Evolutionary conservation across 2,888 invertebrate genomes (phyloP).

Genomic region (Watsonalla cultraria): DNA sequence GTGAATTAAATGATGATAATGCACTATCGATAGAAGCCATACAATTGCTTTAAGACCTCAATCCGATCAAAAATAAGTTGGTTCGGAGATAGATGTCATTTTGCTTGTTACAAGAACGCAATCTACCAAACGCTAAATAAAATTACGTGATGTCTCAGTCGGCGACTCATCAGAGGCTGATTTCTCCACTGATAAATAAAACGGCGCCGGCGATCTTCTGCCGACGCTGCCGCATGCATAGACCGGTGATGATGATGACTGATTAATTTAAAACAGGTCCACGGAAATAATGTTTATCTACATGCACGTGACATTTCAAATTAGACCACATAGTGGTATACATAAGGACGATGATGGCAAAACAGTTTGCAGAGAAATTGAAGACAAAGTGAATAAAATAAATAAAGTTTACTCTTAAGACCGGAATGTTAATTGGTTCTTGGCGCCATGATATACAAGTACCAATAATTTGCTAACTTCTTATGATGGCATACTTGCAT

Average conservation of each 20-base stretch:
- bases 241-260: background rate
- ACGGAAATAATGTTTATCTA: background rate
- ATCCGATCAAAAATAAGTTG: no score
- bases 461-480: background rate
- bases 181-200: constrained; percentile 10
- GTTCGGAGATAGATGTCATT: no score
- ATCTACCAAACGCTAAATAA: background rate
- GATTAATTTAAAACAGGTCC: background rate
- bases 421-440: background rate
- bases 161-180: constrained; percentile 13
- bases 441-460: background rate
- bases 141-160: constrained; percentile 6
- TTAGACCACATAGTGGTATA: background rate
- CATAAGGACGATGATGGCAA: background rate
- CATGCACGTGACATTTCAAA: background rate
- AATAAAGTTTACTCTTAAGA: background rate
- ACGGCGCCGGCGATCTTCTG: background rate
- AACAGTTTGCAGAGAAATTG: background rate
- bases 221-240: background rate
- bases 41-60: no score
- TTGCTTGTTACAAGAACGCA: background rate
- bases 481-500: background rate
- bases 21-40: no score
- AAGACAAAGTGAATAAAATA: background rate
- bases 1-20: no score